These are phyloP conservation scores for Remorina albescens DNA, from an alignment of 2,797 vertebrate species.

Conservation along the genomic window DNA sequence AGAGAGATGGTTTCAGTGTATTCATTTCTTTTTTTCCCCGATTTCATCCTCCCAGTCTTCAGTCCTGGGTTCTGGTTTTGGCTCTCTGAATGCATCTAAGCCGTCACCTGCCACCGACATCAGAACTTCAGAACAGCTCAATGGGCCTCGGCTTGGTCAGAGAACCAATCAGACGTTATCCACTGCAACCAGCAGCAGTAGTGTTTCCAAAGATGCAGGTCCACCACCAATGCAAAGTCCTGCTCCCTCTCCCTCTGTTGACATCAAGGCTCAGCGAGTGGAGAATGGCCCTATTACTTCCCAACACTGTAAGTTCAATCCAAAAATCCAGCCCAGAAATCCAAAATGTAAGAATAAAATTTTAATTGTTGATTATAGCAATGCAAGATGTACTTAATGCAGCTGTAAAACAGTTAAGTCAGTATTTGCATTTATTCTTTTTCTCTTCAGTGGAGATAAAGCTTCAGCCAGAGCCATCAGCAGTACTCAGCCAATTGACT, in stretches of 20 bases:
- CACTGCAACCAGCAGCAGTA: conserved; percentile 63
- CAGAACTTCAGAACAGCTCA: conserved; percentile 90
- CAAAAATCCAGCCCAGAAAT: neutral
- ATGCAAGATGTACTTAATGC: neutral
- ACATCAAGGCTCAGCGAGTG: conserved; percentile 84
- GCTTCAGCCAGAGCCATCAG: conserved; percentile 95
- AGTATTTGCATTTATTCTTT: neutral
- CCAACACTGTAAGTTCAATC: conserved; percentile 74
- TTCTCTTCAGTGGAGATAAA: conserved; percentile 88
- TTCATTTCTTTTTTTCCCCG: conserved; percentile 20
- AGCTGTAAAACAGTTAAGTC: neutral
- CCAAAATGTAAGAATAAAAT: neutral
- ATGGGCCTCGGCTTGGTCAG: conserved; percentile 85
- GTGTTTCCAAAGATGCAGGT: conserved; percentile 74
- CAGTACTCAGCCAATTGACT: conserved; percentile 93
- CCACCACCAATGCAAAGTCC: conserved; percentile 66
- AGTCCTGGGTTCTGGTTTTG: conserved; percentile 90
- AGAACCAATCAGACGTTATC: conserved; percentile 80
- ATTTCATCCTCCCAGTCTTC: conserved; percentile 83
- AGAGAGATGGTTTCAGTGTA: neutral
- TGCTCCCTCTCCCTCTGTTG: conserved; percentile 80
- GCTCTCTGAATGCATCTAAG: conserved; percentile 89
- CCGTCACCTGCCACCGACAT: conserved; percentile 80
- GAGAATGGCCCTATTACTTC: conserved; percentile 78
- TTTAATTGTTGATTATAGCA: neutral